A percentile compares a stretch with the other conserved stretches of the same genome.
Evolutionary conservation across 2,113 vertebrate species (phyloP).

Genomic region (Heloderma charlesbogerti): DNA sequence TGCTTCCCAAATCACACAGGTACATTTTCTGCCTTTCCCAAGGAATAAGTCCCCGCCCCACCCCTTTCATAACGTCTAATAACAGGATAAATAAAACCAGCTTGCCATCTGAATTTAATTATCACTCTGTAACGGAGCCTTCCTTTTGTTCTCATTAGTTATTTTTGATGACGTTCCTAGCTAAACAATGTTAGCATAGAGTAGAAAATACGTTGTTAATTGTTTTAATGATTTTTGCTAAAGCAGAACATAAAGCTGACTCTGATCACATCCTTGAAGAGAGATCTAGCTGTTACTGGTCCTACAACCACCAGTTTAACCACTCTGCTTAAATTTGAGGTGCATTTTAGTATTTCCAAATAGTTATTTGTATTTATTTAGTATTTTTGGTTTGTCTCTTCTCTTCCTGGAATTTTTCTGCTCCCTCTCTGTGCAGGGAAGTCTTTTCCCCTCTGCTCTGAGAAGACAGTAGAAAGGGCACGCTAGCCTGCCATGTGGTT

Average conservation of each 20-base stretch:
- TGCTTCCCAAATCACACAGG: constrained; percentile 48
- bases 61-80: constrained; percentile 41
- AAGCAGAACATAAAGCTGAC: neutral
- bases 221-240: neutral
- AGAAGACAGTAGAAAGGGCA: no score
- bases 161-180: neutral
- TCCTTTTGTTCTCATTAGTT: neutral
- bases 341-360: neutral
- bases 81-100: constrained; percentile 47
- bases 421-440: no score
- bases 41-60: neutral
- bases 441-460: no score
- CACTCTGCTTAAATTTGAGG: neutral
- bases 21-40: constrained; percentile 24
- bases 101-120: constrained; percentile 36
- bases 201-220: neutral
- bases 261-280: neutral
- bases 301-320: neutral
- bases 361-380: neutral
- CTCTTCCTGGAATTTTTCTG: neutral
- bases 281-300: neutral
- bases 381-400: neutral
- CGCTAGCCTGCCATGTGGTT: no score
- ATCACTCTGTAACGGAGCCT: neutral
- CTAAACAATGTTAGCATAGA: neutral